A percentile compares a stretch with the other conserved stretches of the same genome.
These are phyloP conservation scores for Metellina segmentata DNA, from an alignment of 2,888 invertebrate species.

Conservation along the genomic window DNA sequence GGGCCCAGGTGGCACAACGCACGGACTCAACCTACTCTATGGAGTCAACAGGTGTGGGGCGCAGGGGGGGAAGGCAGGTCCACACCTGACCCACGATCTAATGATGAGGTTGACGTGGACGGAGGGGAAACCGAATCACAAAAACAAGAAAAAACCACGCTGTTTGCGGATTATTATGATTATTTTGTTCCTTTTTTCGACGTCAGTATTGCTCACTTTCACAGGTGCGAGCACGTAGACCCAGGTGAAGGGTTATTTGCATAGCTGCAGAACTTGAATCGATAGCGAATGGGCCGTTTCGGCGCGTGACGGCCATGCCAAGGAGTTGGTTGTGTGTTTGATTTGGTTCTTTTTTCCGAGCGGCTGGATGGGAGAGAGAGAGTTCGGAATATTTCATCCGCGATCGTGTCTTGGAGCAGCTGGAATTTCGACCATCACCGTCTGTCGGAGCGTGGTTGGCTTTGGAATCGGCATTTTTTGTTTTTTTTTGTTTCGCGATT, in stretches of 20 bases:
- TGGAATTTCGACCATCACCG: background rate
- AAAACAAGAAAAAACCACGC: slow-evolving; percentile 28
- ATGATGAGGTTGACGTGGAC: slow-evolving; percentile 41
- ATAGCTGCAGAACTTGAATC: slow-evolving; percentile 54
- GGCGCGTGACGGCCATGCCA: slow-evolving; percentile 24
- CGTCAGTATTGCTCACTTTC: slow-evolving; percentile 65
- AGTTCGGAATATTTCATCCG: background rate
- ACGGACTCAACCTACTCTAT: too few species aligned
- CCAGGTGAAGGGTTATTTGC: slow-evolving; percentile 71
- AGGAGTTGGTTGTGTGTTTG: background rate
- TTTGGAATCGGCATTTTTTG: too few species aligned
- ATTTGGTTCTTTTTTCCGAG: background rate
- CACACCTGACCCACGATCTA: slow-evolving; percentile 53
- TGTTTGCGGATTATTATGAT: slow-evolving; percentile 54
- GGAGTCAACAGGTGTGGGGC: background rate
- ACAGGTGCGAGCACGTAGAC: slow-evolving; percentile 55
- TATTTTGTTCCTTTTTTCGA: slow-evolving; percentile 29
- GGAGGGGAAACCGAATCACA: background rate
- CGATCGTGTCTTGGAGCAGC: slow-evolving; percentile 7
- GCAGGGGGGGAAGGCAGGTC: slow-evolving; percentile 3
- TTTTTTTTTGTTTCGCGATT: too few species aligned
- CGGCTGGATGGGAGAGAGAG: background rate
- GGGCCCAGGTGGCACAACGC: slow-evolving; percentile 47
- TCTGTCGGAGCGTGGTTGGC: too few species aligned
- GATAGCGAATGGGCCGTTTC: slow-evolving; percentile 44